Percentiles rank a stretch among this genome's conserved stretches.
phyloP scores from a whole-genome alignment of 2,113 vertebrate genomes.

The Semicossyphus pulcher region DNA sequence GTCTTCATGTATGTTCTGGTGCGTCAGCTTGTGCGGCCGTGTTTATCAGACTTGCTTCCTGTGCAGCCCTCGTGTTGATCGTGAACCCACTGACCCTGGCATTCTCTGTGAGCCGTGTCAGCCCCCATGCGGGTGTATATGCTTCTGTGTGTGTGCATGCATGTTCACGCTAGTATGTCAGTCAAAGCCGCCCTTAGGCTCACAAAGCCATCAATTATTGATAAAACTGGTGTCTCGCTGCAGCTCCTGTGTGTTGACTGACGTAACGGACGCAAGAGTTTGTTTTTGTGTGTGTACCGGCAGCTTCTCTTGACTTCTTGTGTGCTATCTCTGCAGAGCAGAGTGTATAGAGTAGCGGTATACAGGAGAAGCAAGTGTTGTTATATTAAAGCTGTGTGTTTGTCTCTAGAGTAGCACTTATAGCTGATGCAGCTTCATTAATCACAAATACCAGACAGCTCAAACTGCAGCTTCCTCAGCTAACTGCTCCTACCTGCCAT shows the following conservation, averaged over 20 bases:
- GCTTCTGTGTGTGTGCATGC: background rate
- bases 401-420: conserved; percentile 11
- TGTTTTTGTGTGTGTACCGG: background rate
- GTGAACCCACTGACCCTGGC: conserved; percentile 39
- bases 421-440: conserved; percentile 47
- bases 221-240: conserved; percentile 33
- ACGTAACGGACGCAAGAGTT: conserved; percentile 19
- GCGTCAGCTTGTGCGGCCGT: background rate
- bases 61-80: conserved; percentile 20
- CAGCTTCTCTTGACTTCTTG: background rate
- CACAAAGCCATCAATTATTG: conserved; percentile 58
- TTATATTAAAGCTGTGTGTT: conserved; percentile 7
- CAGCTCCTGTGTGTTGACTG: conserved; percentile 26
- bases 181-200: conserved; percentile 42
- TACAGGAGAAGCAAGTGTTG: background rate
- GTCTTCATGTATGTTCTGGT: background rate
- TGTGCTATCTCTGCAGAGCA: background rate
- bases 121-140: background rate
- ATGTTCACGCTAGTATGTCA: conserved; percentile 36
- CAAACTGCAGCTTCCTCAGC: conserved; percentile 24
- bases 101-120: conserved; percentile 13
- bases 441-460: conserved; percentile 37
- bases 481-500: conserved; percentile 16
- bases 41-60: conserved; percentile 41
- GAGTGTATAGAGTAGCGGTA: background rate